A percentile compares a stretch with the other conserved stretches of the same genome.
These are phyloP conservation scores for mouse (Mus musculus) DNA, from an alignment of 2,113 vertebrate genomes.

Conservation along the genomic window DNA sequence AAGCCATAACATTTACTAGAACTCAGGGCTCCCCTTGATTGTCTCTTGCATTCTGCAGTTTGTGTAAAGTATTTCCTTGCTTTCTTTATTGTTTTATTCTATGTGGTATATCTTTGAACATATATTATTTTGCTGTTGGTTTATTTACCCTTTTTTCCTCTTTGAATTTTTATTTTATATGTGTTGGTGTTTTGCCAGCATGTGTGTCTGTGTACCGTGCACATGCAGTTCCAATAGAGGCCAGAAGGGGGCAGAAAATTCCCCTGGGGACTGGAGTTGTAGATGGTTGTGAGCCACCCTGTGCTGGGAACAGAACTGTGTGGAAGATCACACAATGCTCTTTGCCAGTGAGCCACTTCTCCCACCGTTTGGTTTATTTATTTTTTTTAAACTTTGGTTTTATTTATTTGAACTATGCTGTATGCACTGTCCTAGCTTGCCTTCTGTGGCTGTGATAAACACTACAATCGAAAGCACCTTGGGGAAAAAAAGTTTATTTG, in stretches of 20 bases:
- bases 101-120: background rate
- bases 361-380: background rate
- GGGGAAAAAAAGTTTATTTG: background rate
- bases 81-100: background rate
- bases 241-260: background rate
- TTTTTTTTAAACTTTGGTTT: background rate
- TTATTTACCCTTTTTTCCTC: conserved; percentile 6
- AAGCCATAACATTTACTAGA: background rate
- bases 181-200: background rate
- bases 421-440: background rate
- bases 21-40: background rate
- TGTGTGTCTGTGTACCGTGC: background rate
- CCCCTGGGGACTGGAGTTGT: background rate
- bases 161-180: background rate
- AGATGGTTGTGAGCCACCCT: background rate
- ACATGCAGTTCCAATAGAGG: background rate
- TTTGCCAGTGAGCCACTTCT: background rate
- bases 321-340: background rate
- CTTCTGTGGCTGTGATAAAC: background rate
- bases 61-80: background rate
- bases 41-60: background rate
- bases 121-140: background rate
- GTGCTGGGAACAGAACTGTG: background rate
- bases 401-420: background rate
- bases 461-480: background rate